These are phyloP conservation scores for Hybos culiciformis DNA, from an alignment of 2,888 invertebrate genomes.

Conservation along the genomic window DNA sequence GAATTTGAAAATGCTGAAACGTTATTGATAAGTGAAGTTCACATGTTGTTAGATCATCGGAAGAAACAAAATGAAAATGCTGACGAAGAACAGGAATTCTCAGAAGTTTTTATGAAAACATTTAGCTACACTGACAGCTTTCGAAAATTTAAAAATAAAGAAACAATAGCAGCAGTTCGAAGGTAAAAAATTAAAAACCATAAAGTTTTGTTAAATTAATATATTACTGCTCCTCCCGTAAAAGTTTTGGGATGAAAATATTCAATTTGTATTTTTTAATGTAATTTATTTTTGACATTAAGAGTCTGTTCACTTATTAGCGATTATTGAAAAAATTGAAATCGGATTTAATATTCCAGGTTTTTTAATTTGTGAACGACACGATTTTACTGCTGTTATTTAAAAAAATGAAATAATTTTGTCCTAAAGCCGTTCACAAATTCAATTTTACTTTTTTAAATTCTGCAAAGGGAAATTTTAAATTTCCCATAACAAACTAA, in stretches of 20 bases:
- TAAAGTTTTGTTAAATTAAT: not conserved
- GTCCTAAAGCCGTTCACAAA: too few relatives aligned
- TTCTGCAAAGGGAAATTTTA: too few relatives aligned
- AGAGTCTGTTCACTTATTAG: too few relatives aligned
- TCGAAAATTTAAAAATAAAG: slow-evolving; percentile 95
- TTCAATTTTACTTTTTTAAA: too few relatives aligned
- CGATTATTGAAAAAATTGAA: too few relatives aligned
- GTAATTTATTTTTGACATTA: too few relatives aligned
- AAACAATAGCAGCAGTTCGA: slow-evolving; percentile 91
- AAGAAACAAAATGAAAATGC: slow-evolving; percentile 96
- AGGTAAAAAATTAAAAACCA: slow-evolving; percentile 44
- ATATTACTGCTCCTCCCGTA: not conserved
- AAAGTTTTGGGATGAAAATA: not conserved
- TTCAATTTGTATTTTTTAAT: not conserved
- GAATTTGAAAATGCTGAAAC: slow-evolving; percentile 99
- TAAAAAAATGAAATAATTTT: too few relatives aligned
- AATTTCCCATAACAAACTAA: too few relatives aligned
- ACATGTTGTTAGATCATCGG: slow-evolving; percentile 91
- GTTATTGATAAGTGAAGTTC: slow-evolving; percentile 86
- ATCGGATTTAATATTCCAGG: too few relatives aligned
- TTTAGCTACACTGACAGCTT: slow-evolving; percentile 91
- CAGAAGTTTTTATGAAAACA: slow-evolving; percentile 97
- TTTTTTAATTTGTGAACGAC: too few relatives aligned
- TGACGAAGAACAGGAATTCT: slow-evolving; percentile 96
- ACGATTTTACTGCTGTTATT: too few relatives aligned